Conservation (phyloP, 2,113 vertebrate genomes). For the Empidonax traillii region DNA sequence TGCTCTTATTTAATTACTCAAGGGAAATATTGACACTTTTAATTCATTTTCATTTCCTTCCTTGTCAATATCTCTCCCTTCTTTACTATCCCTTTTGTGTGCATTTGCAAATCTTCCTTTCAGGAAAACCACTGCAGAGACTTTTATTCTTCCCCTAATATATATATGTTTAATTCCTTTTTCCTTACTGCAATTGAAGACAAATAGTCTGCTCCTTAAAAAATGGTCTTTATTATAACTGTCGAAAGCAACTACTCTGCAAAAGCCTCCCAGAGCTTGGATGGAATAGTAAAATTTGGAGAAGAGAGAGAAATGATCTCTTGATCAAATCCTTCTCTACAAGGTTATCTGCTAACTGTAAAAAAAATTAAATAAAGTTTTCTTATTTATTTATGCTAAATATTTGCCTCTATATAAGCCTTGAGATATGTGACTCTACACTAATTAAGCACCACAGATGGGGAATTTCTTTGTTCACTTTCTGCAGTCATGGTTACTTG, state of each 20-base stretch:
- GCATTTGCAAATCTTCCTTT: not conserved
- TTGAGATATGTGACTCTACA: not conserved
- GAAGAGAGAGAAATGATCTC: not conserved
- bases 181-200: not conserved
- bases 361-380: not conserved
- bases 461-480: not conserved
- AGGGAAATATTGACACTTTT: not conserved
- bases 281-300: not conserved
- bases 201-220: not conserved
- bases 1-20: conserved; percentile 1
- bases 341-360: not conserved
- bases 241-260: not conserved
- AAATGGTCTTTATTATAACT: not conserved
- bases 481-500: not conserved
- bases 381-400: not conserved
- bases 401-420: not conserved
- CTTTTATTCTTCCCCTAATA: not conserved
- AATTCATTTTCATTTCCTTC: conserved; percentile 17
- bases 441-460: not conserved
- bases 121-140: not conserved
- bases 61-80: not conserved
- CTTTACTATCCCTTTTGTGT: not conserved
- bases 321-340: not conserved
- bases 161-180: not conserved
- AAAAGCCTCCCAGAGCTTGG: not conserved